Percentiles rank a stretch among this genome's conserved stretches.
Conservation (phyloP, 2,888 invertebrate species). For the Chironomus tentans region DNA sequence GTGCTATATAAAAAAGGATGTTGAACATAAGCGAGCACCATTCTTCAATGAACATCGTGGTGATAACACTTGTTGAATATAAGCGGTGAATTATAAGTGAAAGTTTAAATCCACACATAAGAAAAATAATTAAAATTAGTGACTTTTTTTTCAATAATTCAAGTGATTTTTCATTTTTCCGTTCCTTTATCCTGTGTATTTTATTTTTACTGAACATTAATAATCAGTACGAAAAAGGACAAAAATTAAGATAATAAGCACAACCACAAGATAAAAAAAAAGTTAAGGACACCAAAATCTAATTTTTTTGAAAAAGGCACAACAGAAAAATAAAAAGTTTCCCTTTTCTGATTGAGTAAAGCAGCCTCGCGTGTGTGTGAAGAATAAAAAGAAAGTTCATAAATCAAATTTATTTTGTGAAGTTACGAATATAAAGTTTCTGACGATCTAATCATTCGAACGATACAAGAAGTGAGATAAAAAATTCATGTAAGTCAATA, state of each 20-base stretch:
- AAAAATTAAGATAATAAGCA: no score
- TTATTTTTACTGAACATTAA: no score
- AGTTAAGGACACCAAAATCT: no score
- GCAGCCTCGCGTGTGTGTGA: background rate
- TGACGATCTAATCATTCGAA: background rate
- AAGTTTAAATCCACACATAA: background rate
- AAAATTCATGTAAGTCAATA: background rate
- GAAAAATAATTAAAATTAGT: background rate
- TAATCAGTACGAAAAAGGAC: no score
- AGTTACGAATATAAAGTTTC: background rate
- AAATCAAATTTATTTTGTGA: background rate
- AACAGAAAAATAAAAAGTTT: background rate
- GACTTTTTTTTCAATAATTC: background rate
- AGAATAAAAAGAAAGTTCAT: background rate
- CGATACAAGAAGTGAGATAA: background rate
- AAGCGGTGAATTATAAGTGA: background rate
- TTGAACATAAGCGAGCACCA: slow-evolving; percentile 2
- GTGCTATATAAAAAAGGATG: slow-evolving; percentile 22
- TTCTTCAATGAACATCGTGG: slow-evolving; percentile 25
- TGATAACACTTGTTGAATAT: slow-evolving; percentile 24
- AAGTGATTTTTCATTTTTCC: background rate
- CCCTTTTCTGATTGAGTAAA: background rate
- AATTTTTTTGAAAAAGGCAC: background rate
- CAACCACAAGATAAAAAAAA: no score
- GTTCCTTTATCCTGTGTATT: no score